Evolutionary conservation across 1,140 invertebrate species (phyloP).

Genomic region (Stratiolaelaps scimitus): DNA sequence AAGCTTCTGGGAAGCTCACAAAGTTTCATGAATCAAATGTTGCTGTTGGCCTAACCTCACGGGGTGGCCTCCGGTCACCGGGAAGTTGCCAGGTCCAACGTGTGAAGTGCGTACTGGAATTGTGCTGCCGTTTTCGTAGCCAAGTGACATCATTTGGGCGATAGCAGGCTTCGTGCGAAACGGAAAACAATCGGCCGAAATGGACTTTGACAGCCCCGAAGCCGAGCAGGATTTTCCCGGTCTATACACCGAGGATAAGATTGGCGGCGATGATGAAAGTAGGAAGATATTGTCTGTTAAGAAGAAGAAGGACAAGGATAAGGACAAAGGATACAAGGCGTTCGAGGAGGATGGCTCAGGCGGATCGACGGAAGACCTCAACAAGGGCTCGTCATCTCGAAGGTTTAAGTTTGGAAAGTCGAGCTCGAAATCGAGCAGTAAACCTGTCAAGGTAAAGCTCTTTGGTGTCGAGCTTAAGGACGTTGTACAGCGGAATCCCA

Average conservation of each 20-base stretch:
- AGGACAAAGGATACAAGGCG: slow-evolving; percentile 19
- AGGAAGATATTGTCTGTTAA: slow-evolving; percentile 22
- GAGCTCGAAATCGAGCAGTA: slow-evolving; percentile 6
- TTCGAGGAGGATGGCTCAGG: slow-evolving; percentile 24
- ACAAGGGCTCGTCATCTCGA: slow-evolving; percentile 18
- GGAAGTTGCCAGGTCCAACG: too few relatives aligned
- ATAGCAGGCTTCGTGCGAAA: too few relatives aligned
- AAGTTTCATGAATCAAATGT: too few relatives aligned
- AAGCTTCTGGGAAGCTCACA: too few relatives aligned
- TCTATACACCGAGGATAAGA: not conserved
- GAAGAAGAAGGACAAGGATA: slow-evolving; percentile 22
- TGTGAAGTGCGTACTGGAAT: too few relatives aligned
- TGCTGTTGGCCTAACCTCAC: too few relatives aligned
- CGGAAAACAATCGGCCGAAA: not conserved
- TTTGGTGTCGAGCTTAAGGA: slow-evolving; percentile 24
- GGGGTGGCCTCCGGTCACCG: too few relatives aligned
- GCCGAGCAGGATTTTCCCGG: slow-evolving; percentile 22
- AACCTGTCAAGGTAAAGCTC: slow-evolving; percentile 17
- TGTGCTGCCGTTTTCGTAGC: too few relatives aligned
- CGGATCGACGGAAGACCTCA: slow-evolving; percentile 13
- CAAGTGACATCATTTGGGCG: too few relatives aligned
- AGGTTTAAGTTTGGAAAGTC: slow-evolving; percentile 25
- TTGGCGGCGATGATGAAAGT: not conserved
- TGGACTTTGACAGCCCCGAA: slow-evolving; percentile 20
- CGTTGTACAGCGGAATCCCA: not conserved